Evolutionary conservation across 2,888 invertebrate species (phyloP).

Genomic region (Tortricodes alternella): DNA sequence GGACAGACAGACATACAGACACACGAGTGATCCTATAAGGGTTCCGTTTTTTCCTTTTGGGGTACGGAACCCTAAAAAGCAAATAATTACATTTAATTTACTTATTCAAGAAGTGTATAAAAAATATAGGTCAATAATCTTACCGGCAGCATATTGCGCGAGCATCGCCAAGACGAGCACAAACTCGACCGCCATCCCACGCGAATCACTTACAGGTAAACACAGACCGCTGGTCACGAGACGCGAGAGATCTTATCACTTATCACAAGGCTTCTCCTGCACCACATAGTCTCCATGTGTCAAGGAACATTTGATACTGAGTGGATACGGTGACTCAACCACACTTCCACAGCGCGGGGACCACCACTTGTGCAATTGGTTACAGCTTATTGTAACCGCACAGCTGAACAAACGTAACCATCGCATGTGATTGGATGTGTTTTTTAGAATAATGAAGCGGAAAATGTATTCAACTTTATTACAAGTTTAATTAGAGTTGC

Average conservation of each 20-base stretch:
- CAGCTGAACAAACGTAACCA: constrained; percentile 51
- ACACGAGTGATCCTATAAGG: no score
- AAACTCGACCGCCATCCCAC: constrained; percentile 3
- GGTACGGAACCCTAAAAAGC: no score
- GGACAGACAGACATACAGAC: no score
- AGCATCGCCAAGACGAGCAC: constrained; percentile 2
- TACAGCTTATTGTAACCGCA: constrained; percentile 40
- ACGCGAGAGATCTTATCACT: constrained; percentile 5
- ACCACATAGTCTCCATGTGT: constrained; percentile 10
- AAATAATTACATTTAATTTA: no score
- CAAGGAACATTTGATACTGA: not conserved
- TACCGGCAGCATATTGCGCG: constrained; percentile 3
- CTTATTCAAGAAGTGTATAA: no score
- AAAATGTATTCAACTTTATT: constrained; percentile 4
- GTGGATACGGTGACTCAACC: constrained; percentile 1
- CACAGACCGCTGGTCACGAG: constrained; percentile 6
- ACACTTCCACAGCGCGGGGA: constrained; percentile 34
- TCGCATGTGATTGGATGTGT: constrained; percentile 20
- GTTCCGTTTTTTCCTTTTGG: no score
- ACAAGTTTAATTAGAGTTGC: constrained; percentile 1
- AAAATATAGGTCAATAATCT: not conserved
- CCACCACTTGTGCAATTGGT: constrained; percentile 49
- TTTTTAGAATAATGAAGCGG: constrained; percentile 4
- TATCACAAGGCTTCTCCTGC: constrained; percentile 1
- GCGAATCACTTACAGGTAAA: constrained; percentile 2